These are phyloP conservation scores for Trichoplax adhaerens DNA, from an alignment of 37 sponge, comb jelly and placozoan genomes.

Conservation along the genomic window DNA sequence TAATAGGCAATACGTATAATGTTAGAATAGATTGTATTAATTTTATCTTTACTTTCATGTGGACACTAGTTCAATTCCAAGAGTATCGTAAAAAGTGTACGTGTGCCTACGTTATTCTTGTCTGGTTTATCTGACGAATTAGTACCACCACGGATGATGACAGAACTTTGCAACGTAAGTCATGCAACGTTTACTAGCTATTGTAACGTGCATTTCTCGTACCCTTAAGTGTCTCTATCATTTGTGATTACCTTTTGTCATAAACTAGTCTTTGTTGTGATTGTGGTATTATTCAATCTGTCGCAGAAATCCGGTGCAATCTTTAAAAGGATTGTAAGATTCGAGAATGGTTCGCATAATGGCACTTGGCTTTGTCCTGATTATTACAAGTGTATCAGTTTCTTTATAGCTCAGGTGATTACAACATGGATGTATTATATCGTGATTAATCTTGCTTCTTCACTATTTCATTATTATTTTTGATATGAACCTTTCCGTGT, in stretches of 20 bases:
- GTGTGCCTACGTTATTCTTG: conserved; percentile 65
- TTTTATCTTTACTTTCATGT: too few species aligned
- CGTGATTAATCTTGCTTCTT: too few species aligned
- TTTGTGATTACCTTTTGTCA: neutral
- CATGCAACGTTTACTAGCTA: neutral
- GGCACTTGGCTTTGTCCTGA: conserved; percentile 93
- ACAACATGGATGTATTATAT: too few species aligned
- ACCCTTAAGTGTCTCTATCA: neutral
- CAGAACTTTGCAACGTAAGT: conserved; percentile 75
- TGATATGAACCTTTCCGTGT: too few species aligned
- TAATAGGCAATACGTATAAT: too few species aligned
- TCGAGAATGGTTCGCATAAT: conserved; percentile 93
- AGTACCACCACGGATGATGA: conserved; percentile 88
- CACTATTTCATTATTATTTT: too few species aligned
- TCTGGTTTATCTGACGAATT: conserved; percentile 83
- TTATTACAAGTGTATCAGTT: conserved; percentile 84
- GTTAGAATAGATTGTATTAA: too few species aligned
- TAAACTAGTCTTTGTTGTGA: neutral
- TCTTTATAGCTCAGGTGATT: conserved; percentile 51
- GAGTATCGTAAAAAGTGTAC: conserved; percentile 4
- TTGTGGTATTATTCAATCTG: neutral
- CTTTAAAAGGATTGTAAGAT: conserved; percentile 73
- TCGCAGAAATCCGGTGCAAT: conserved; percentile 47
- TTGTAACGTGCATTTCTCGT: neutral
- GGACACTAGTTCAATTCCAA: too few species aligned